These are phyloP conservation scores for Tetramorium parvispinum DNA, from an alignment of 1,140 invertebrate species.

Conservation along the genomic window DNA sequence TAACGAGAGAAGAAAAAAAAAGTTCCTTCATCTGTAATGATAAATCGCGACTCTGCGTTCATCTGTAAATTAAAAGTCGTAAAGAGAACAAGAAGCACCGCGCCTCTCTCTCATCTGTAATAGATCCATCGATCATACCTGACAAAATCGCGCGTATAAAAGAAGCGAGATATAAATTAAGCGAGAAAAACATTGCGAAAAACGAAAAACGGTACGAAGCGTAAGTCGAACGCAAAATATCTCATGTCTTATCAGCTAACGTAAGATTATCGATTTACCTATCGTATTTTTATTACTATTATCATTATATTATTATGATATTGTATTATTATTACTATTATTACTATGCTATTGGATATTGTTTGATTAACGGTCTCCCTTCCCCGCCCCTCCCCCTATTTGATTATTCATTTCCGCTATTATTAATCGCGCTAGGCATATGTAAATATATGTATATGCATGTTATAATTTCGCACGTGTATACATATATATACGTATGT, in stretches of 20 bases:
- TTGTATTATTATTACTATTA: slow-evolving; percentile 69
- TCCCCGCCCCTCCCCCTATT: slow-evolving; percentile 56
- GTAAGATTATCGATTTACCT: slow-evolving; percentile 69
- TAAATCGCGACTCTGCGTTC: slow-evolving; percentile 81
- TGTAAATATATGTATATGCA: slow-evolving; percentile 75
- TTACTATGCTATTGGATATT: slow-evolving; percentile 77
- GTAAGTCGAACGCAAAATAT: slow-evolving; percentile 80
- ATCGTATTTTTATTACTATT: slow-evolving; percentile 65
- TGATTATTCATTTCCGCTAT: slow-evolving; percentile 81
- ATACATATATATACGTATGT: slow-evolving; percentile 70
- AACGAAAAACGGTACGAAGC: slow-evolving; percentile 71
- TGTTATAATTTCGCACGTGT: slow-evolving; percentile 38
- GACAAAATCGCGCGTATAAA: slow-evolving; percentile 65
- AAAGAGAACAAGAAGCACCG: slow-evolving; percentile 55
- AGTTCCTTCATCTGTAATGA: slow-evolving; percentile 83
- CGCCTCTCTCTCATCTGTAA: slow-evolving; percentile 65
- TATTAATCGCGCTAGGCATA: slow-evolving; percentile 76
- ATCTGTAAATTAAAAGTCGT: slow-evolving; percentile 81
- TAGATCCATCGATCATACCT: slow-evolving; percentile 40
- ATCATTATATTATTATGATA: slow-evolving; percentile 71
- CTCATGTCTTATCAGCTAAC: slow-evolving; percentile 81
- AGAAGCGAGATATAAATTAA: slow-evolving; percentile 47
- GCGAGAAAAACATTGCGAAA: slow-evolving; percentile 65
- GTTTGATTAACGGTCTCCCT: slow-evolving; percentile 79
- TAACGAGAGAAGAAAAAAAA: slow-evolving; percentile 63